phyloP scores from a whole-genome alignment of 64 coral and sea anemone genomes.

The Dendronephthya gigantea region DNA sequence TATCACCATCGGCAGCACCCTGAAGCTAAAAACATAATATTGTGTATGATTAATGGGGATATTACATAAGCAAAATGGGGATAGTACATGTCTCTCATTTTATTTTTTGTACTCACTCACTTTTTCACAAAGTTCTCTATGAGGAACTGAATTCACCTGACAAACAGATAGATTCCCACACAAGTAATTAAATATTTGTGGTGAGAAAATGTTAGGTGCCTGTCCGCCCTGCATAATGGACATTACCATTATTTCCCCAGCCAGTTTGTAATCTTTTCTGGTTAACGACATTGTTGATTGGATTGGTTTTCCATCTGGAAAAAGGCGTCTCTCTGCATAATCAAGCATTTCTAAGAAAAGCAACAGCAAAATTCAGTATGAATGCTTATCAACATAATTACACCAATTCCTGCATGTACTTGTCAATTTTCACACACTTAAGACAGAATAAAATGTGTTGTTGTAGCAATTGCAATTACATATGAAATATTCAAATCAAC shows the following conservation, averaged over 20 bases:
- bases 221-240: constrained; percentile 43
- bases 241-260: constrained; percentile 51
- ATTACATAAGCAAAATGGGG: not conserved
- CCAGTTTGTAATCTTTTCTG: constrained; percentile 37
- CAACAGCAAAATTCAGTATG: not conserved
- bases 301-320: constrained; percentile 14
- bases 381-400: not conserved
- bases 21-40: not conserved
- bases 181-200: constrained; percentile 39
- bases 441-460: too few species aligned
- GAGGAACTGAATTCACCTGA: constrained; percentile 4
- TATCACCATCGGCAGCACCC: not conserved
- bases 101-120: too few species aligned
- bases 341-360: constrained; percentile 11
- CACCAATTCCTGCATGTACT: too few species aligned
- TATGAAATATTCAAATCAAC: too few species aligned
- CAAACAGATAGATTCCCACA: constrained; percentile 31
- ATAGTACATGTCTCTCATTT: too few species aligned
- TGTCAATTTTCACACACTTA: too few species aligned
- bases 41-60: not conserved
- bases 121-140: constrained; percentile 24
- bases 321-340: not conserved
- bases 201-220: constrained; percentile 45
- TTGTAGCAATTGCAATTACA: too few species aligned
- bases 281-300: constrained; percentile 11